Conservation (phyloP, 1,140 invertebrate genomes). For the Drosophila funebris region DNA sequence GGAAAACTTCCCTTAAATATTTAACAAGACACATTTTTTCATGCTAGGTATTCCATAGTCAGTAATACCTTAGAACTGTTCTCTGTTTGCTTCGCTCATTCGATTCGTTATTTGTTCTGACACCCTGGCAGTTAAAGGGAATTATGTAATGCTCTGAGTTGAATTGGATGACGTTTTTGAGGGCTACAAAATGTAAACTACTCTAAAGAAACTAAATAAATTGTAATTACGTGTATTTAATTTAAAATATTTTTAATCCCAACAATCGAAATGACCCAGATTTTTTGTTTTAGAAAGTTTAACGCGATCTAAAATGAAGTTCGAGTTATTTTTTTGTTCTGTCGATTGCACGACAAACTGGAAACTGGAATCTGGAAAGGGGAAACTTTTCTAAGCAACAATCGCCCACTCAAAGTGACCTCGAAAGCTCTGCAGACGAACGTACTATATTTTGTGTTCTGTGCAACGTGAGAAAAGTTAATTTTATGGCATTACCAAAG, state of each 20-base stretch:
- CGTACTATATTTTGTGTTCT: slow-evolving; percentile 16
- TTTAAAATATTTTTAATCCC: no score
- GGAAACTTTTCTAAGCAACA: slow-evolving; percentile 44
- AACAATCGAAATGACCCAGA: neutral
- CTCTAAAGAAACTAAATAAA: no score
- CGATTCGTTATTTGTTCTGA: neutral
- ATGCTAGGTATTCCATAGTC: neutral
- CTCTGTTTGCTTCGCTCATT: neutral
- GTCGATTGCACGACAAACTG: no score
- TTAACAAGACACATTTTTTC: neutral
- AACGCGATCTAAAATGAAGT: neutral
- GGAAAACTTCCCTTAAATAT: no score
- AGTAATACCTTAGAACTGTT: neutral
- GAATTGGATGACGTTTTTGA: neutral
- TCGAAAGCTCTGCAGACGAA: slow-evolving; percentile 53
- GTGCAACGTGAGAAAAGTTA: slow-evolving; percentile 66
- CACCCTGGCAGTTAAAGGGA: neutral
- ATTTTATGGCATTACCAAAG: slow-evolving; percentile 56
- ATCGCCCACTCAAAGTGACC: slow-evolving; percentile 48
- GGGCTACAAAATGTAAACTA: neutral
- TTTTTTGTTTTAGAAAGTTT: neutral
- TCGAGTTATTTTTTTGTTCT: no score
- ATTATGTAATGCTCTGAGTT: neutral
- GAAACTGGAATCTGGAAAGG: slow-evolving; percentile 11
- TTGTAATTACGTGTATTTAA: no score